Percentiles rank a stretch among this genome's conserved stretches.
phyloP scores from a whole-genome alignment of 2,113 vertebrate genomes.

The Dipodomys stephensi region DNA sequence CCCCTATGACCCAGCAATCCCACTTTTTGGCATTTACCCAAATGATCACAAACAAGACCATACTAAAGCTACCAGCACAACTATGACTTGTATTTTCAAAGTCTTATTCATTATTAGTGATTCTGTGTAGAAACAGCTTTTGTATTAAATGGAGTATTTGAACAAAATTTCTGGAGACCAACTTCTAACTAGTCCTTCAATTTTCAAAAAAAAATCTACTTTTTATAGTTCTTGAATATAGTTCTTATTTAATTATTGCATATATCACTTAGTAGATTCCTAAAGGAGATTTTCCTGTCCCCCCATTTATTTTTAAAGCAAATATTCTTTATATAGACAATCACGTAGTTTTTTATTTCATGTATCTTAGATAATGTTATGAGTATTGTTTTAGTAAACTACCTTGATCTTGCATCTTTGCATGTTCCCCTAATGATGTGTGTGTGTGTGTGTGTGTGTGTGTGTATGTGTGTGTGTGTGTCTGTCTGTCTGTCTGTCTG shows the following conservation, averaged over 20 bases:
- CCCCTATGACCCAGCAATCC: no score
- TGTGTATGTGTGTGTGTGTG: no score
- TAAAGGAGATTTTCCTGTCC: background rate
- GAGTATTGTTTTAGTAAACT: slow-evolving; percentile 43
- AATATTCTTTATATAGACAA: slow-evolving; percentile 17
- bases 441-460: background rate
- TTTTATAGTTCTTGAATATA: slow-evolving; percentile 47
- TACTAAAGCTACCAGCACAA: no score
- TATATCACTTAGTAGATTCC: background rate
- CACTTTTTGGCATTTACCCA: no score
- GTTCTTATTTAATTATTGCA: slow-evolving; percentile 37
- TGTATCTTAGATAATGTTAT: background rate
- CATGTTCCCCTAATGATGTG: background rate
- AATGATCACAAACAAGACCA: no score
- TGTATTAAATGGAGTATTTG: slow-evolving; percentile 45
- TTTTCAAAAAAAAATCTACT: slow-evolving; percentile 41
- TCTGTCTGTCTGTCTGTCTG: no score
- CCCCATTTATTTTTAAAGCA: slow-evolving; percentile 25
- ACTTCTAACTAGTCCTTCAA: background rate
- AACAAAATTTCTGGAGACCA: background rate
- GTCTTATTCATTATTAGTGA: background rate
- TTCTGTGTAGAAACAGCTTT: slow-evolving; percentile 18
- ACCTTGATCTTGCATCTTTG: background rate
- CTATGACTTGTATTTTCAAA: background rate
- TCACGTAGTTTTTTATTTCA: background rate